Base-by-base conservation (phyloP, 2,888 invertebrate genomes). In the Norana najaformis region DNA sequence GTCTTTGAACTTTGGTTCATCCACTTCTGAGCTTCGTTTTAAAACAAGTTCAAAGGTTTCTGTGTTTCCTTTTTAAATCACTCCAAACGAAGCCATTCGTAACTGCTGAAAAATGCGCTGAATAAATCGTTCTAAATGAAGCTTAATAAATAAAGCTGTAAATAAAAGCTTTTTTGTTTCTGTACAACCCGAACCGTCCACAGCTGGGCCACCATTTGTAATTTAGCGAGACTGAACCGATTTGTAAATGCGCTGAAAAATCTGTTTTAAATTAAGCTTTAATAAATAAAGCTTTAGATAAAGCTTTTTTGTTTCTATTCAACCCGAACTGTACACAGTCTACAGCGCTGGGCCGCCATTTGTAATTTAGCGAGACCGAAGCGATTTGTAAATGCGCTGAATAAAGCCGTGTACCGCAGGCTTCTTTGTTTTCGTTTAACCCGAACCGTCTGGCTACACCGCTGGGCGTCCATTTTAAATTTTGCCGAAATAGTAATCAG, bases 361-460 rank as follows among this genome's bases (percentile, higher is more conserved):
- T n/a, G n/a, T n/a, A 8, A 69, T 69, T n/a, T 16, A 69, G 69
- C 69, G 69, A 69, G n/a, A 69, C 69, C 69, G n/a, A 69, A 69
- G 8, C 69, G 69, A 69, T 69, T 3, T 69, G 30, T 69, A 69
- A n/a, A 69, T n/a, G 69, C 69, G 69, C 69, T n/a, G n/a, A 69
- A 69, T 69, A 69, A 69, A 69, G 69, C 69, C n/a, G 13, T 30
- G 69, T n/a, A 69, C 69, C 69, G 69, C 69, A 69, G 69, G 69
- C 69, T 69, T n/a, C 69, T 69, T 69, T 69, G 69, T 69, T 69
- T 69, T 69, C 69, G n/a, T 69, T 69, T 69, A 69, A 69, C 69
- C 69, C 69, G 69, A 30, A 69, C 30, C 69, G 69, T 69, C 69
- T 8, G 69, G 30, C 1, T n/a, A 69, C 69, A 13, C 69, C 69